Evolutionary conservation across 2,113 vertebrate species (phyloP).

Genomic region (Erpornis zantholeuca): DNA sequence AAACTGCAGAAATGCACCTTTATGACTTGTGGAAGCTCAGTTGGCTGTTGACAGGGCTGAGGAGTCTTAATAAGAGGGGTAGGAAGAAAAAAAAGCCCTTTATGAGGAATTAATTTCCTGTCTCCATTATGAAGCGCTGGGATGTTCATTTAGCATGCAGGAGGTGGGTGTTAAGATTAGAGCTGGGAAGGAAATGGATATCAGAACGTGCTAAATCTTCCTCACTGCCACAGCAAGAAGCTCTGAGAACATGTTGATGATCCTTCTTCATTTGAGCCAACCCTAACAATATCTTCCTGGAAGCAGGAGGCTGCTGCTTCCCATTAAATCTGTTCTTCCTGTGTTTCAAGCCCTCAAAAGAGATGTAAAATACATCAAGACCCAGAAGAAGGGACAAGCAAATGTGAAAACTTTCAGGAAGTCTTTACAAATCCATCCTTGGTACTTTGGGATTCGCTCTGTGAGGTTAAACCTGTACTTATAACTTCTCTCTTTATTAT

Average conservation of each 20-base stretch:
- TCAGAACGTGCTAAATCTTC: slow-evolving; percentile 41
- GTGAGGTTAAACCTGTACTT: neutral
- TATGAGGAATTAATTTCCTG: slow-evolving; percentile 67
- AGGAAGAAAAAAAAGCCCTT: neutral
- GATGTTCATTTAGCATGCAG: slow-evolving; percentile 58
- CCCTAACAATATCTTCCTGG: neutral
- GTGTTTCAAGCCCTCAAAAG: neutral
- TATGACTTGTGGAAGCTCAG: slow-evolving; percentile 19
- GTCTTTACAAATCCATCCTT: neutral
- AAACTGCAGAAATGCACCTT: slow-evolving; percentile 44
- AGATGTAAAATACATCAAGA: neutral
- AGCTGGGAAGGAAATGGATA: slow-evolving; percentile 55
- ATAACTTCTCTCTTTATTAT: neutral
- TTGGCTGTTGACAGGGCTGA: slow-evolving; percentile 52
- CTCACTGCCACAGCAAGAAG: slow-evolving; percentile 35
- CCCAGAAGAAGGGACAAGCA: neutral
- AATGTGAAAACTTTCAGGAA: neutral
- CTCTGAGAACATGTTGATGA: neutral
- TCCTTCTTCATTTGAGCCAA: neutral
- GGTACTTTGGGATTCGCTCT: neutral
- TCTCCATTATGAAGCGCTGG: slow-evolving; percentile 38
- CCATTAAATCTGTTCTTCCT: neutral
- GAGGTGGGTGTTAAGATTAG: slow-evolving; percentile 48
- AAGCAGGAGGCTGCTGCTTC: neutral
- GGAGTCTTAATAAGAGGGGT: slow-evolving; percentile 28